Conservation (phyloP, 2,888 invertebrate genomes). For the Deladenus siricidicola region DNA sequence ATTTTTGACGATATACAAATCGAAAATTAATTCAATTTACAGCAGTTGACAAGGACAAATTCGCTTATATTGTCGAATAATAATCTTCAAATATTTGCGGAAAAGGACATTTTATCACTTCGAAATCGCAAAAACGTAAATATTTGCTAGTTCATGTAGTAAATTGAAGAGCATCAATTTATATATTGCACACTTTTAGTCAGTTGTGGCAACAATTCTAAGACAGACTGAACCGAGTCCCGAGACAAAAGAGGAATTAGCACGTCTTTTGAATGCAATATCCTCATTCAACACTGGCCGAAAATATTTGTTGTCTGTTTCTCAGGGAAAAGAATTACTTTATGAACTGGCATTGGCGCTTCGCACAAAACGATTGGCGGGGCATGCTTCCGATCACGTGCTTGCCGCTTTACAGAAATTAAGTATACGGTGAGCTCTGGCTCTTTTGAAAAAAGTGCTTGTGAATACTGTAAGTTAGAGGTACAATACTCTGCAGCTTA, state of each 20-base stretch:
- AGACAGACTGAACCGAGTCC: slow-evolving; percentile 18
- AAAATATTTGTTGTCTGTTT: slow-evolving; percentile 30
- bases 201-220: slow-evolving; percentile 28
- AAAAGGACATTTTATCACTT: slow-evolving; percentile 33
- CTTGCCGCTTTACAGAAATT: slow-evolving; percentile 36
- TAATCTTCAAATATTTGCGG: slow-evolving; percentile 19
- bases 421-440: slow-evolving; percentile 23
- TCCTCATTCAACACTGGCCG: slow-evolving; percentile 34
- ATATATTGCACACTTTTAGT: slow-evolving; percentile 17
- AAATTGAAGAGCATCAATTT: background rate
- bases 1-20: background rate
- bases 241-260: slow-evolving; percentile 32
- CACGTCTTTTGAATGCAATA: slow-evolving; percentile 24
- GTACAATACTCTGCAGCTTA: too few relatives aligned
- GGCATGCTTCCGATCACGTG: slow-evolving; percentile 30
- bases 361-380: slow-evolving; percentile 26
- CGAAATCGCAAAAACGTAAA: slow-evolving; percentile 35
- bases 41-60: slow-evolving; percentile 28
- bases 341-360: slow-evolving; percentile 27
- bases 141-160: too few relatives aligned
- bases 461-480: too few relatives aligned
- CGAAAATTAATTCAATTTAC: slow-evolving; percentile 10
- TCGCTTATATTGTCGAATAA: slow-evolving; percentile 17
- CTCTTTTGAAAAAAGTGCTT: too few relatives aligned
- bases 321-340: slow-evolving; percentile 28